These are phyloP conservation scores for Drosophila siamana DNA, from an alignment of 2,888 invertebrate species.

Conservation along the genomic window DNA sequence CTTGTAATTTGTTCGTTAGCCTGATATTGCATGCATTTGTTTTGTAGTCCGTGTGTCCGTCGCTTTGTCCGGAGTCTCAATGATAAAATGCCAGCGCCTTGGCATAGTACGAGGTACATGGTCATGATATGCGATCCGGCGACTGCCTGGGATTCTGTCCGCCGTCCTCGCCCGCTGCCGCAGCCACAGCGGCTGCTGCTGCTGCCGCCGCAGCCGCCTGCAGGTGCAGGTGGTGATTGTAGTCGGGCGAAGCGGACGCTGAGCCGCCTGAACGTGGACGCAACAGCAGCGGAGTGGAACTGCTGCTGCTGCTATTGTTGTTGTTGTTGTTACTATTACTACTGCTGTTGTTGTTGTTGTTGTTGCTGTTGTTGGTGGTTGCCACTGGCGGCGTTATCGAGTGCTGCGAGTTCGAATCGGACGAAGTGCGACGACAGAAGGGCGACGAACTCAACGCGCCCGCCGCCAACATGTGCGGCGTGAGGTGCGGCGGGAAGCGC, in stretches of 20 bases:
- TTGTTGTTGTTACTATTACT: no score
- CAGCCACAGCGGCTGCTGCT: conserved; percentile 18
- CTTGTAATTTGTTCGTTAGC: conserved; percentile 25
- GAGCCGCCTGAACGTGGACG: conserved; percentile 46
- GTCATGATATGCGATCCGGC: conserved; percentile 85
- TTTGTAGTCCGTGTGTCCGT: neutral
- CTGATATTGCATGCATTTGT: conserved; percentile 44
- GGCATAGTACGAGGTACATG: conserved; percentile 81
- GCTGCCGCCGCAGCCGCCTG: conserved; percentile 23
- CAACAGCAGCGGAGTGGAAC: conserved; percentile 33
- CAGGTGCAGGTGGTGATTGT: conserved; percentile 19
- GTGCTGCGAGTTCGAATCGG: conserved; percentile 87
- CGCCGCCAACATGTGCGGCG: conserved; percentile 83
- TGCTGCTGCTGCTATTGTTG: neutral
- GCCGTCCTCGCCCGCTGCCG: conserved; percentile 35
- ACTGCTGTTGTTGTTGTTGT: neutral
- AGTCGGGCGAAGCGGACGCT: conserved; percentile 67
- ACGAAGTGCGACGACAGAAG: conserved; percentile 85
- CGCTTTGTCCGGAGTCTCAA: conserved; percentile 40
- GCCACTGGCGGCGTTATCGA: conserved; percentile 86
- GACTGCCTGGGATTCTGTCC: conserved; percentile 75
- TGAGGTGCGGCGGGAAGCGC: conserved; percentile 86
- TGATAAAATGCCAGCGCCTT: conserved; percentile 82
- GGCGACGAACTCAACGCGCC: conserved; percentile 83
- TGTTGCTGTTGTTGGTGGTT: conserved; percentile 2